These are phyloP conservation scores for Spilogale gracilis DNA, from an alignment of 2,113 vertebrate genomes.

Conservation along the genomic window DNA sequence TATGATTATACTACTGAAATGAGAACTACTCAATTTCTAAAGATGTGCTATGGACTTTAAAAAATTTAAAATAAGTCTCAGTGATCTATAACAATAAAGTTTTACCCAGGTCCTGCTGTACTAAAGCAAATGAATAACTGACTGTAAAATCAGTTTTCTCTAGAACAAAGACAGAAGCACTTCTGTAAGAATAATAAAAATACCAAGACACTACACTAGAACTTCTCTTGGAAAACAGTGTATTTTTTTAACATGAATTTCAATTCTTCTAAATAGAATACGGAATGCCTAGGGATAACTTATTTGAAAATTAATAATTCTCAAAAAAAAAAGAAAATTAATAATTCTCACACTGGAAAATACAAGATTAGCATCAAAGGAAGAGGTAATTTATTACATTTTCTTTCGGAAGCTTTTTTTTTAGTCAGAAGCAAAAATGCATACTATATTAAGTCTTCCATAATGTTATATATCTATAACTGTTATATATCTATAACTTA, in stretches of 20 bases:
- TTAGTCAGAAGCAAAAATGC: slow-evolving; percentile 31
- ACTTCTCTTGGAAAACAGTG: not conserved
- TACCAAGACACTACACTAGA: not conserved
- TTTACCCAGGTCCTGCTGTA: not conserved
- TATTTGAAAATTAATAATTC: not conserved
- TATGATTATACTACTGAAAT: not conserved
- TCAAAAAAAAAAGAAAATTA: not conserved
- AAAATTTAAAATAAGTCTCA: not conserved
- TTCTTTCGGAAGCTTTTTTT: not conserved
- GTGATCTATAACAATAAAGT: not conserved
- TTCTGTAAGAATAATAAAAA: not conserved
- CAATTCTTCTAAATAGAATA: slow-evolving; percentile 19
- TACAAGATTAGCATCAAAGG: not conserved
- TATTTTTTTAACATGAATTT: slow-evolving; percentile 47
- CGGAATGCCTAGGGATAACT: not conserved
- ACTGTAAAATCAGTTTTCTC: not conserved
- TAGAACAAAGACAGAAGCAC: slow-evolving; percentile 2
- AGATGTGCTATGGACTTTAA: not conserved
- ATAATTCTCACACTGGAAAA: slow-evolving; percentile 18
- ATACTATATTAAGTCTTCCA: not conserved
- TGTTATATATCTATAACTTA: not conserved
- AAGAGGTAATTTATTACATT: not conserved
- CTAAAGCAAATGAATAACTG: not conserved
- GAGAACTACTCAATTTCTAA: not conserved
- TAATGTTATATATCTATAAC: not conserved